phyloP scores from a whole-genome alignment of 2,113 vertebrate species.

The Mus spicilegus region DNA sequence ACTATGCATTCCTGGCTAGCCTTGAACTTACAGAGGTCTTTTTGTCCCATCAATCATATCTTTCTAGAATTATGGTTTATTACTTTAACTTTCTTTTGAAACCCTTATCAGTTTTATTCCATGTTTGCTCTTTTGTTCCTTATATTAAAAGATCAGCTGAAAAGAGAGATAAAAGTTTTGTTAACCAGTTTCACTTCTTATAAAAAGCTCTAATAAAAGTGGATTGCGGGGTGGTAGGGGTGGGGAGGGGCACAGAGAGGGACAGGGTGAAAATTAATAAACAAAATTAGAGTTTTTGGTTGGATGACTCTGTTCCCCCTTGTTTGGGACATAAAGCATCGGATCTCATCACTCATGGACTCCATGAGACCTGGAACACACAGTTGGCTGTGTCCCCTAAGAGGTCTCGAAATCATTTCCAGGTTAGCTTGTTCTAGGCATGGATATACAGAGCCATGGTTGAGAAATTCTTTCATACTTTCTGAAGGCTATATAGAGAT shows the following conservation, averaged over 20 bases:
- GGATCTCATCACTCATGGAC: neutral
- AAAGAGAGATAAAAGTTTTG: neutral
- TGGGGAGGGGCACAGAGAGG: neutral
- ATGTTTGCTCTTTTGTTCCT: neutral
- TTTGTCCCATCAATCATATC: neutral
- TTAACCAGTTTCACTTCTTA: neutral
- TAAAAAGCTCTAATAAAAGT: neutral
- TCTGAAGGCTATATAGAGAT: neutral
- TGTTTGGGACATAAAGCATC: neutral
- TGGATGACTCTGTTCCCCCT: neutral
- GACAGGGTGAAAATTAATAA: neutral
- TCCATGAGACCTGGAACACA: neutral
- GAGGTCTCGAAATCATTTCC: neutral
- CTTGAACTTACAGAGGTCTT: neutral
- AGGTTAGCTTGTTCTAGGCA: neutral
- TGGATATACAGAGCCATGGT: neutral
- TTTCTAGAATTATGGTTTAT: neutral
- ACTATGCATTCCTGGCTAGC: neutral
- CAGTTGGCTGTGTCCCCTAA: neutral
- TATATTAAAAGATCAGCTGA: neutral
- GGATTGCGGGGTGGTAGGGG: fast-evolving
- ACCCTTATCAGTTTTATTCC: neutral
- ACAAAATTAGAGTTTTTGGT: neutral
- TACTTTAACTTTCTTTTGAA: constrained; percentile 38
- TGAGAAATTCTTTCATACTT: constrained; percentile 17